Evolutionary conservation across 2,797 vertebrate species (phyloP), one percentile per base, ranked within the genome.

Genomic region (Epinephelus awoara): DNA sequence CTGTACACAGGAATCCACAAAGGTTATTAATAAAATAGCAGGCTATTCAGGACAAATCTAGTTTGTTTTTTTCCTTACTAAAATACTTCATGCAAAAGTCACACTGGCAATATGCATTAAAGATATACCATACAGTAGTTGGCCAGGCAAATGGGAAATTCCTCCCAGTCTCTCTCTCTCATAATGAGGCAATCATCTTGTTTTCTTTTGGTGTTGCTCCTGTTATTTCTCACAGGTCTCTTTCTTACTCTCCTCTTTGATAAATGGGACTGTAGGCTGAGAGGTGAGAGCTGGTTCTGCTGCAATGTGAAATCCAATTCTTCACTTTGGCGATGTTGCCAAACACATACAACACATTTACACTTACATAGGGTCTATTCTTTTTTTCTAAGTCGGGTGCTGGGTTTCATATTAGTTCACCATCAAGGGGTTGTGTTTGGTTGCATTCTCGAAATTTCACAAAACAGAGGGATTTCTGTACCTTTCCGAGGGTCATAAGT

Each of bases 231-330:
- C 61, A 67, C 58, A 69, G 52, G 49, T 76, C 71, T 80, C 68
- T 47, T 67, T 77, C 21, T 44, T 63, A 10, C 42, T 27, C 25
- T 58, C 54, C 50, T 58, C 6, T 70, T 18, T 80, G 77, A 86
- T 76, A 74, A 88, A 81, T 80, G 70, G 34, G 66, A 74, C 66
- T 68, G 47, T 83, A 57, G 55, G 71, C 72, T 88, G 79, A 80
- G 68, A 85, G 72, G 47, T 89, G 68, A 89, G 46, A 83, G 82
- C 47, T 71, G 40, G 73, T 80, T 86, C 67, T 54, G 62, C 77
- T 14, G 59, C 78, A 77, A 79, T 82, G 58, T 86, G 74, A 80
- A 88, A 86, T 76, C 38, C 57, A 85, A 85, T 84, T 86, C 40
- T 73, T 85, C 68, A 83, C 79, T 21, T 68, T 47, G 49, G 54